A percentile compares a stretch with the other conserved stretches of the same genome.
Evolutionary conservation across 2,888 invertebrate species (phyloP).

Genomic region (Drosophila bunnanda): DNA sequence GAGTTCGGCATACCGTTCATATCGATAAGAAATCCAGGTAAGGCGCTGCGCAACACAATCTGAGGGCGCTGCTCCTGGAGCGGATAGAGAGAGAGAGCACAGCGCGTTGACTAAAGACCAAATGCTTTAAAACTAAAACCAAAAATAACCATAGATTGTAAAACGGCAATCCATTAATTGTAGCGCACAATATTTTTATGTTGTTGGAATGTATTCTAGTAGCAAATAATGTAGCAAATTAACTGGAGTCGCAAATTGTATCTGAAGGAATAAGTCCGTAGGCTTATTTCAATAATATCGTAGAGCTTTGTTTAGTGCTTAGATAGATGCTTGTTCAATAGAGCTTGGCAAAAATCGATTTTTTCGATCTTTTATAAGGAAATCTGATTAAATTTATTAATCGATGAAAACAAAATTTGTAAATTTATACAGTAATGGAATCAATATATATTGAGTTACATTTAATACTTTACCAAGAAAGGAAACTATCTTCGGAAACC

Average conservation of each 20-base stretch:
- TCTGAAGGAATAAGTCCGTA: slow-evolving; percentile 62
- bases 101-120: slow-evolving; percentile 39
- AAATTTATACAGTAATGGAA: background rate
- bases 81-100: slow-evolving; percentile 10
- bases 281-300: slow-evolving; percentile 28
- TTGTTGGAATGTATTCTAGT: slow-evolving; percentile 42
- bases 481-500: too few relatives aligned
- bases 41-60: slow-evolving; percentile 69
- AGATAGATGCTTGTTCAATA: slow-evolving; percentile 9
- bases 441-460: background rate
- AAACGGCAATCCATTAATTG: slow-evolving; percentile 2
- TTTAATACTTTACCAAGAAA: too few relatives aligned
- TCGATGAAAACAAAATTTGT: background rate
- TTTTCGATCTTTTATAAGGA: background rate
- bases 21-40: slow-evolving; percentile 87
- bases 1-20: slow-evolving; percentile 92
- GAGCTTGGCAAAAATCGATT: background rate
- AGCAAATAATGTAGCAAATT: slow-evolving; percentile 33
- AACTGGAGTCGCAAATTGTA: slow-evolving; percentile 36
- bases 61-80: slow-evolving; percentile 39
- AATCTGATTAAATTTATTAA: background rate
- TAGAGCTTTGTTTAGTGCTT: slow-evolving; percentile 16
- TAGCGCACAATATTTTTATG: slow-evolving; percentile 42
- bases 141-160: slow-evolving; percentile 13
- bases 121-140: slow-evolving; percentile 34